Conservation (phyloP, 2,113 vertebrate species). For the Micronycteris hirsuta region DNA sequence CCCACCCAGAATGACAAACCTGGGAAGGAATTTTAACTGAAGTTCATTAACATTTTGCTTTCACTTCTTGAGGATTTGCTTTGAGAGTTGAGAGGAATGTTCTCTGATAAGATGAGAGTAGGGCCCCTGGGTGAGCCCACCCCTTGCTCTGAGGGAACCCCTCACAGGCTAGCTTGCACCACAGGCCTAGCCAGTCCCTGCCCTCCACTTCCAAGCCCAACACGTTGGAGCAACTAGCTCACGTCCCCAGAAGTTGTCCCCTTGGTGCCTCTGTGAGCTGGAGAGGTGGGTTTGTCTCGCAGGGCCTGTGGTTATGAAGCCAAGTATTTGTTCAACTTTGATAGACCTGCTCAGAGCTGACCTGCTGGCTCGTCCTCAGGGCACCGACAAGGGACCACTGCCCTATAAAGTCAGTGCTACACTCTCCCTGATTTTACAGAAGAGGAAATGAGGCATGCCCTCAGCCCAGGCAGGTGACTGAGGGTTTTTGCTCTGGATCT, state of each 20-base stretch:
- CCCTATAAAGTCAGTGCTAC: no score
- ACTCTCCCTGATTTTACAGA: neutral
- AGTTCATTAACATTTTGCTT: slow-evolving; percentile 22
- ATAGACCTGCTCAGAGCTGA: no score
- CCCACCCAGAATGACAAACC: neutral
- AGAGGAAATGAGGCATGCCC: neutral
- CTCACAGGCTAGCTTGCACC: no score
- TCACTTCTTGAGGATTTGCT: neutral
- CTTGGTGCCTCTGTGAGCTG: neutral
- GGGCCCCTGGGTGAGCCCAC: neutral
- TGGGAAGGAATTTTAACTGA: slow-evolving; percentile 23
- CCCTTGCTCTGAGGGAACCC: neutral
- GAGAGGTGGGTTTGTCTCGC: neutral
- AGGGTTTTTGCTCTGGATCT: neutral
- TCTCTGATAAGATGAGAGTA: neutral
- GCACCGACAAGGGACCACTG: neutral
- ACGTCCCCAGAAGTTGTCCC: neutral
- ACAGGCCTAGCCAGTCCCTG: neutral
- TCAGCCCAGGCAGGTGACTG: neutral
- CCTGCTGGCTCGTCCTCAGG: neutral
- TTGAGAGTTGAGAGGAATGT: neutral
- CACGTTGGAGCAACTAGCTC: neutral
- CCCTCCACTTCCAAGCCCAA: neutral
- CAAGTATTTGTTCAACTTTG: neutral
- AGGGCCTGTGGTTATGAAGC: neutral